phyloP scores from a whole-genome alignment of 2,888 invertebrate genomes.

The Meandrusa payeni region DNA sequence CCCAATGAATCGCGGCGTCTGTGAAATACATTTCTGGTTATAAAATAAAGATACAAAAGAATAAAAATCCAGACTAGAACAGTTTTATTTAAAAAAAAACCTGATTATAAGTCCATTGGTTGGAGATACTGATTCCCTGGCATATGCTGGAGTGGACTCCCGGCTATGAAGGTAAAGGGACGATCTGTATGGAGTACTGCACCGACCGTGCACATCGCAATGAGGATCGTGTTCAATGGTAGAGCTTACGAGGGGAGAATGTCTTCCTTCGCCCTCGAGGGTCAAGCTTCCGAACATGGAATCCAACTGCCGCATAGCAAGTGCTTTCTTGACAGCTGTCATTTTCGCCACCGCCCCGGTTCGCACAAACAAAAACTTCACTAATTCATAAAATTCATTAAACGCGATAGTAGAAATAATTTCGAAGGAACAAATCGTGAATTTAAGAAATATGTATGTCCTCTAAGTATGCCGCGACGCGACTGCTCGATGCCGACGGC shows the following conservation, averaged over 20 bases:
- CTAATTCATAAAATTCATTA: conserved; percentile 32
- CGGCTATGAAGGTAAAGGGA: conserved; percentile 71
- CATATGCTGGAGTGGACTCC: conserved; percentile 78
- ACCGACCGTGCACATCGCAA: conserved; percentile 86
- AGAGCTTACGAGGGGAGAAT: conserved; percentile 68
- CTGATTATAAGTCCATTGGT: conserved; percentile 72
- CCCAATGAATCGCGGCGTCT: conserved; percentile 83
- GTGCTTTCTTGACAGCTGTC: conserved; percentile 82
- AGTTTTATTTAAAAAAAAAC: conserved; percentile 40
- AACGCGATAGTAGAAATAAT: conserved; percentile 23
- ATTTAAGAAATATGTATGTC: conserved; percentile 70
- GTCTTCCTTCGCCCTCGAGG: conserved; percentile 74
- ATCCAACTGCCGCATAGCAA: conserved; percentile 86
- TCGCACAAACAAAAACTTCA: conserved; percentile 24
- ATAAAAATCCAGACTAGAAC: conserved; percentile 15
- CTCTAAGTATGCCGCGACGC: conserved; percentile 73
- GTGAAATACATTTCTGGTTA: conserved; percentile 34
- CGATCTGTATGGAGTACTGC: conserved; percentile 66
- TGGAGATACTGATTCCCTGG: conserved; percentile 77
- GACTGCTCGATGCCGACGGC: conserved; percentile 72
- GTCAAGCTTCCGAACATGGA: conserved; percentile 85
- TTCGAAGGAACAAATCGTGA: conserved; percentile 39
- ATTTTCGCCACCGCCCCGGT: conserved; percentile 49
- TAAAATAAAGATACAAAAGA: conserved; percentile 20
- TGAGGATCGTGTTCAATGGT: conserved; percentile 81